phyloP scores from a whole-genome alignment of 2,113 vertebrate species.

The Ciconia stormi region DNA sequence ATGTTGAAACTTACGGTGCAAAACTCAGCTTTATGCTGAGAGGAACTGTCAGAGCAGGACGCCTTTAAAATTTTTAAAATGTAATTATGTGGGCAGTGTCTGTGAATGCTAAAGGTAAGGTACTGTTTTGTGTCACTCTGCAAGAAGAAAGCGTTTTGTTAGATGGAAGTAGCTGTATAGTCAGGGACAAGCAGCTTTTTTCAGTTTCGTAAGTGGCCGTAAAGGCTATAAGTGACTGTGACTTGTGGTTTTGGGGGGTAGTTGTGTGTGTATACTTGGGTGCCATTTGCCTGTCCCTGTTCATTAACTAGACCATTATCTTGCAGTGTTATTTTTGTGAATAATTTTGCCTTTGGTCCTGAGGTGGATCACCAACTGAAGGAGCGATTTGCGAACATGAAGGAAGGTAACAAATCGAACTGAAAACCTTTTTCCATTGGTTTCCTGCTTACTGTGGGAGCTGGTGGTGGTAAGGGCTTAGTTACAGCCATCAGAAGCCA shows the following conservation, averaged over 20 bases:
- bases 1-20: neutral
- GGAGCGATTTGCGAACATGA: conserved; percentile 99
- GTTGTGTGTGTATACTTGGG: neutral
- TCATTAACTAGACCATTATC: conserved; percentile 61
- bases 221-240: neutral
- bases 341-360: conserved; percentile 99
- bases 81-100: neutral
- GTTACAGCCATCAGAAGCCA: neutral
- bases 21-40: neutral
- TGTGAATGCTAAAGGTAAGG: neutral
- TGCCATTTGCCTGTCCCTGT: neutral
- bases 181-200: neutral
- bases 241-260: neutral
- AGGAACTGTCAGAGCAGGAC: neutral
- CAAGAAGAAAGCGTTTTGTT: neutral
- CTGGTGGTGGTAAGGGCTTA: neutral
- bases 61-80: rapidly evolving
- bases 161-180: neutral
- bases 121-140: rapidly evolving
- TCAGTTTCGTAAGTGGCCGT: neutral
- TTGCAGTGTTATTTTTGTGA: conserved; percentile 99
- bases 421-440: neutral
- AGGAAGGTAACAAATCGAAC: conserved; percentile 85
- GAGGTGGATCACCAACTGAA: conserved; percentile 99
- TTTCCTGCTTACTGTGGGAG: neutral